Evolutionary conservation across 2,797 vertebrate species (phyloP).

Genomic region (Meda fulgida): DNA sequence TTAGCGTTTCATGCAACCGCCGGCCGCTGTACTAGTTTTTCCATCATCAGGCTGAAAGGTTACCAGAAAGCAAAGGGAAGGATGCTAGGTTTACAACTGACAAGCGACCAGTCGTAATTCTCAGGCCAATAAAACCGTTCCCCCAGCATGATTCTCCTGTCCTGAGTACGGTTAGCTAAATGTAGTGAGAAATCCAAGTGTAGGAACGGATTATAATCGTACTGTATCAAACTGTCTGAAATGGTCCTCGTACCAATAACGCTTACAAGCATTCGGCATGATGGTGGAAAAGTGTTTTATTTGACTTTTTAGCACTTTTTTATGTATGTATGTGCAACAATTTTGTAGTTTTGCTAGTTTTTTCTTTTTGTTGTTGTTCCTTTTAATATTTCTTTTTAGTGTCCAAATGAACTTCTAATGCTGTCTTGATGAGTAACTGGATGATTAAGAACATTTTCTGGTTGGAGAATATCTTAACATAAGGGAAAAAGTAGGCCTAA

Average conservation of each 20-base stretch:
- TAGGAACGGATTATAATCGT: background rate
- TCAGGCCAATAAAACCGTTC: background rate
- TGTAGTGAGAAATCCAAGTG: background rate
- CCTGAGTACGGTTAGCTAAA: background rate
- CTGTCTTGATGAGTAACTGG: conserved; percentile 15
- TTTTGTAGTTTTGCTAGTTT: background rate
- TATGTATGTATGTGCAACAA: background rate
- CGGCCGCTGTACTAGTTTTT: background rate
- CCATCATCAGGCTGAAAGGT: background rate
- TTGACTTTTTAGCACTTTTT: background rate
- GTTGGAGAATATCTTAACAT: conserved; percentile 5
- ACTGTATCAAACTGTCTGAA: background rate
- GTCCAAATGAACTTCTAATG: conserved; percentile 22
- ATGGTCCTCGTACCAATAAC: background rate
- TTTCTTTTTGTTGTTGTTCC: too few relatives aligned
- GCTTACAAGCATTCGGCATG: background rate
- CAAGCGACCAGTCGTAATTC: background rate
- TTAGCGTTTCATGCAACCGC: background rate
- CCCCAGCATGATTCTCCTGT: background rate
- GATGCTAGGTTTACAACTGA: background rate
- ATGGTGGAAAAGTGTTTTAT: background rate
- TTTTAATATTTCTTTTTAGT: background rate
- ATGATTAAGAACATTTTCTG: conserved; percentile 22
- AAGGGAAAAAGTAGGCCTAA: background rate
- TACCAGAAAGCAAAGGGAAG: background rate